Evolutionary conservation across 2,888 invertebrate genomes (phyloP).

Genomic region (Boloria euphrosyne): DNA sequence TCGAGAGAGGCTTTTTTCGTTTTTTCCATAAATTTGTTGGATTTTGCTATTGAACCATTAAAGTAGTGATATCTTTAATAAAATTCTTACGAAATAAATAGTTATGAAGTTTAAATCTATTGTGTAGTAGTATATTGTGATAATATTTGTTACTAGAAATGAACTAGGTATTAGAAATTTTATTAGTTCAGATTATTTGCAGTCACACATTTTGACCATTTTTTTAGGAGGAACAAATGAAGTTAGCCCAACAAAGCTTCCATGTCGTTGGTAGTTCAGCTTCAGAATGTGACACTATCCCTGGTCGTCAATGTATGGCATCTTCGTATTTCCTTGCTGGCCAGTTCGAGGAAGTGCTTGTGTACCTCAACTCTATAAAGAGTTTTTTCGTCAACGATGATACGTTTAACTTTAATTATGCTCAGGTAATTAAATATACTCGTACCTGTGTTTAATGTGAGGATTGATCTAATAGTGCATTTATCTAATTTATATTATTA

Average conservation of each 20-base stretch:
- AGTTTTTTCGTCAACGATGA: constrained; percentile 96
- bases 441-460: not conserved
- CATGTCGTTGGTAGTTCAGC: constrained; percentile 97
- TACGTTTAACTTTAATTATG: constrained; percentile 93
- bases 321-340: constrained; percentile 96
- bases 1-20: too few relatives aligned
- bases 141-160: too few relatives aligned
- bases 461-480: not conserved
- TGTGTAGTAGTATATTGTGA: too few relatives aligned
- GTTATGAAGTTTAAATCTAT: too few relatives aligned
- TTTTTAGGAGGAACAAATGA: constrained; percentile 93
- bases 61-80: not conserved
- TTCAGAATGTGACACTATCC: constrained; percentile 98
- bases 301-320: constrained; percentile 98
- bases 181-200: too few relatives aligned
- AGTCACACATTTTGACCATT: not conserved
- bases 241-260: constrained; percentile 97
- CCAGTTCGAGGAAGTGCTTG: constrained; percentile 97
- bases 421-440: constrained; percentile 85
- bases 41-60: not conserved
- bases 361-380: constrained; percentile 98
- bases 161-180: too few relatives aligned
- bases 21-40: not conserved
- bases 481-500: not conserved
- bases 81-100: not conserved